Evolutionary conservation across 2,797 vertebrate genomes (phyloP).

Genomic region (Mormyrops boulengeri): DNA sequence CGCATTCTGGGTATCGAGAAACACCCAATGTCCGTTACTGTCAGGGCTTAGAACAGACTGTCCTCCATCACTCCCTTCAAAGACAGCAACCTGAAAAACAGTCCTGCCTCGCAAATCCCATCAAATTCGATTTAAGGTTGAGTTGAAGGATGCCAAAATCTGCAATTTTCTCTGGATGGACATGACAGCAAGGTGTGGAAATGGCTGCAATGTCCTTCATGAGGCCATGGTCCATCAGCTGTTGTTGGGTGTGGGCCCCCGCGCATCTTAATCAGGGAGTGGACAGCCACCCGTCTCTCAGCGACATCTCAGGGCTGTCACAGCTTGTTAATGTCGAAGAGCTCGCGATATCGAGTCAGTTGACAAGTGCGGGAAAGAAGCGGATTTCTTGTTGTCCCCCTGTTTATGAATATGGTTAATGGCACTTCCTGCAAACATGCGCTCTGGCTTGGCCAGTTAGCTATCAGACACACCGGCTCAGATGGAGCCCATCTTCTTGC

Average conservation of each 20-base stretch:
- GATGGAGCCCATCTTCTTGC: background rate
- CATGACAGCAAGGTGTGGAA: constrained; percentile 14
- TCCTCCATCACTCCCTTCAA: background rate
- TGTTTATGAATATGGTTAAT: constrained; percentile 25
- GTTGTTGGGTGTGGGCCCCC: background rate
- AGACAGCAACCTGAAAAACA: background rate
- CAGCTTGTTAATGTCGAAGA: constrained; percentile 35
- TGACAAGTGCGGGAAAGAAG: constrained; percentile 24
- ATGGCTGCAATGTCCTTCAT: constrained; percentile 15
- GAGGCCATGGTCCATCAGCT: background rate
- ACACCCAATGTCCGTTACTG: background rate
- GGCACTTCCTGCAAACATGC: constrained; percentile 18
- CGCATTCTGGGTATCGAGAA: background rate
- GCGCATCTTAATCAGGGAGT: background rate
- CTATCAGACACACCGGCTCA: constrained; percentile 19
- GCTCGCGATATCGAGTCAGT: constrained; percentile 43
- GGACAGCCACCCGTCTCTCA: background rate
- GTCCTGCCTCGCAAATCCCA: background rate
- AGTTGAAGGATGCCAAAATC: background rate
- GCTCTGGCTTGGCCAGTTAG: background rate
- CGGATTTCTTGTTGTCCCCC: constrained; percentile 18
- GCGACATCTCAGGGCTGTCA: constrained; percentile 2
- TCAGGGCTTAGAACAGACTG: background rate
- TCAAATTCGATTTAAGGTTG: constrained; percentile 4
- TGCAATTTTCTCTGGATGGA: background rate